Base-by-base conservation (phyloP, 2,888 invertebrate genomes). In the Matsumyia berberina region DNA sequence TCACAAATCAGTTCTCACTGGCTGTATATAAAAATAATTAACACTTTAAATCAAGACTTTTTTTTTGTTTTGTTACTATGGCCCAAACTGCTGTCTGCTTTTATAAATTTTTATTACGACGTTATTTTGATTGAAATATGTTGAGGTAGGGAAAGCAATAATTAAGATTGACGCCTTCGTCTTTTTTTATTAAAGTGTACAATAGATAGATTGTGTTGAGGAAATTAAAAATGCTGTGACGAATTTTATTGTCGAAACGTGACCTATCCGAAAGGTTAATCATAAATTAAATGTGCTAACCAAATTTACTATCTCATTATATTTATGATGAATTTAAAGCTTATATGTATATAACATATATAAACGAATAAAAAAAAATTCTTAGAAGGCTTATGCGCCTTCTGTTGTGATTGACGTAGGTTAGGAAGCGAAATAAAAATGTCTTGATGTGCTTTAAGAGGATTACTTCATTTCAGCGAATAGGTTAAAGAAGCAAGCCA, bases 211-310 rank as follows among this genome's bases (percentile, higher is more conserved):
- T 7, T 19, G 42, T 57, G 44, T 42, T 57, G 19, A 12, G 44
- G 57, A 44, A 44, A 33, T 31, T 69, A 44, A 42, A 55, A 69
- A 55, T 69, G 42, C 19, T 42, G 31, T 31, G 44, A 46, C 57
- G 29, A 33, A 69, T 69, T 62, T 57, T 57, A 69, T 35, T 33
- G 0, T 35, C 11, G 12, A 57, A 69, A 44, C 69, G 69, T 69
- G 69, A 69, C 57, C 33, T 7, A 29, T 12, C 57, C 15, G 11
- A 35, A 33, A 44, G 69, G 69, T 69, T 57, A 35, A 1, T 9
- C 57, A 57, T 57, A 69, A 69, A 33, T 69, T 46, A 69, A 55
- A 35, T 46, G 69, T 44, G 57, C n/a, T 42, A 5, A 35, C 19
- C 44, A 57, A n/a, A 57, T 69, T 44, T 46, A 69, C 15, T 33